These are phyloP conservation scores for Edolisoma coerulescens DNA, from an alignment of 2,113 vertebrate genomes.

Conservation along the genomic window DNA sequence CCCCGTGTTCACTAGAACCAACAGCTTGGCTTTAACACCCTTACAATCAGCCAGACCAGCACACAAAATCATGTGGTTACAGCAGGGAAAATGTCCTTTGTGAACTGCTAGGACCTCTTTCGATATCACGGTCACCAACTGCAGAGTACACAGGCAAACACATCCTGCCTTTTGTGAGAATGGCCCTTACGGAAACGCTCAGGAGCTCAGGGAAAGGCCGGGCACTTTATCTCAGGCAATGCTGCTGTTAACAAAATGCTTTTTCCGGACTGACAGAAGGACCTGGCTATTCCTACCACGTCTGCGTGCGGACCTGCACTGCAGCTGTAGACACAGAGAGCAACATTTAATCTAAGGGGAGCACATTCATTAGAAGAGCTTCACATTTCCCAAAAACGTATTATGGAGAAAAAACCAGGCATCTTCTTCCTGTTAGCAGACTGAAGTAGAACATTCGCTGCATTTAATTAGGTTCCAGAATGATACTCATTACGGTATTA, in stretches of 20 bases:
- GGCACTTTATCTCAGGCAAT: neutral
- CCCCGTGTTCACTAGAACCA: neutral
- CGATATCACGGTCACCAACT: neutral
- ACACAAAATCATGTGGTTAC: neutral
- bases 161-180: neutral
- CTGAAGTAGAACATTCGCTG: neutral
- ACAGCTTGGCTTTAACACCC: neutral
- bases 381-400: accelerated
- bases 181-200: accelerated
- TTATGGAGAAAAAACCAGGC: neutral
- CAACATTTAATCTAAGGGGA: accelerated
- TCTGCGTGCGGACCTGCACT: accelerated
- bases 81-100: neutral
- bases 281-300: neutral
- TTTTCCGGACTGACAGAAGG: neutral
- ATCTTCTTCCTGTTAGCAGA: neutral
- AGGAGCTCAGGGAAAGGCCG: neutral
- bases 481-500: accelerated
- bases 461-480: neutral
- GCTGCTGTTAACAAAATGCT: neutral
- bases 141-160: neutral
- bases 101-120: neutral
- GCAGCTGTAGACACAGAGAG: neutral
- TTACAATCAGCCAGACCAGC: neutral
- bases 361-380: accelerated